Percentiles rank a stretch among this genome's conserved stretches.
phyloP scores from a whole-genome alignment of 1,140 invertebrate genomes.

The Caerostris extrusa region DNA sequence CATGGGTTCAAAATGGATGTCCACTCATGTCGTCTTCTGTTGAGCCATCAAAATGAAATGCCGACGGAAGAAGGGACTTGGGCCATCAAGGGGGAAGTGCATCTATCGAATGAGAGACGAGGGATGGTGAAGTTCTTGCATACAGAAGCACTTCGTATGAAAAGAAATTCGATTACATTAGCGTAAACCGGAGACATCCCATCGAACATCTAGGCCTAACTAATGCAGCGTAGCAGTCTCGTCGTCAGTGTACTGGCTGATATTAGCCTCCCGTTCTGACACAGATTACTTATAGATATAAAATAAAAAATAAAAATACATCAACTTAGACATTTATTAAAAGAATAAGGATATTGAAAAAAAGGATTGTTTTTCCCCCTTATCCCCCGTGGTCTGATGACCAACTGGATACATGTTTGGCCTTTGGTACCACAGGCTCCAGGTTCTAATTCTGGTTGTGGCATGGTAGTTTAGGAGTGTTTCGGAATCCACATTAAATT shows the following conservation, averaged over 20 bases:
- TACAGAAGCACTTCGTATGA: not conserved
- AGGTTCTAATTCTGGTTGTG: too few relatives aligned
- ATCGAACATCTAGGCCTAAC: constrained; percentile 15
- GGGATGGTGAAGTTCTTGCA: not conserved
- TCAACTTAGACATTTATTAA: too few relatives aligned
- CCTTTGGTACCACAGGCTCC: too few relatives aligned
- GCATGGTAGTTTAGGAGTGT: too few relatives aligned
- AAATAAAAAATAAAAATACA: too few relatives aligned
- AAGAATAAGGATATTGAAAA: too few relatives aligned
- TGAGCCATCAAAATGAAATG: not conserved
- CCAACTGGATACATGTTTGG: too few relatives aligned
- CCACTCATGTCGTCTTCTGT: not conserved
- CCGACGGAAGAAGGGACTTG: not conserved
- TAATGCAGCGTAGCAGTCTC: constrained; percentile 28
- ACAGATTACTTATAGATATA: too few relatives aligned
- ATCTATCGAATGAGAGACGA: not conserved
- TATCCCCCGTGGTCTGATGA: too few relatives aligned
- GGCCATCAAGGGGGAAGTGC: not conserved
- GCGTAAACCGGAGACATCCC: constrained; percentile 42
- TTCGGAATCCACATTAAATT: too few relatives aligned
- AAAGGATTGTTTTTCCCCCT: too few relatives aligned
- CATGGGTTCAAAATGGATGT: not conserved
- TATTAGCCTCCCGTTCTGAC: too few relatives aligned
- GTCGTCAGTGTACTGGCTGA: not conserved
- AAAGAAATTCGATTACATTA: constrained; percentile 69